Conservation (phyloP, 53 echinoderm and acorn worm species). For the Holothuria leucospilota region DNA sequence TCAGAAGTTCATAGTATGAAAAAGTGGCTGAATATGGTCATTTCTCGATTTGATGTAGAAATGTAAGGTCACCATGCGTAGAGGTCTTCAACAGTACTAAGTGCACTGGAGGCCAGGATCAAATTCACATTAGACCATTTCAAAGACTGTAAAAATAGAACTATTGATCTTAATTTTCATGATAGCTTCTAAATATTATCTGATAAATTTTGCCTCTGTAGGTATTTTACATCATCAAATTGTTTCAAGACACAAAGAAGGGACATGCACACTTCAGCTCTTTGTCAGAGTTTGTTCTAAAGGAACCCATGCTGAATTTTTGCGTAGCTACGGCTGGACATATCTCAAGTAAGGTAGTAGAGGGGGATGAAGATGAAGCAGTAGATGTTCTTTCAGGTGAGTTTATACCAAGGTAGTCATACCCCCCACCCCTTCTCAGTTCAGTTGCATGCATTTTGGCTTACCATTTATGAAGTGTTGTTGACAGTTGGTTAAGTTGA, state of each 20-base stretch:
- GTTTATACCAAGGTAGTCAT: background rate
- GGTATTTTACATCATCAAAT: constrained; percentile 90
- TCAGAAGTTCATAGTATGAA: background rate
- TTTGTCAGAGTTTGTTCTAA: constrained; percentile 88
- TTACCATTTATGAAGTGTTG: no score
- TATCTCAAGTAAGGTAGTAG: constrained; percentile 64
- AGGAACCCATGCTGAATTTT: constrained; percentile 90
- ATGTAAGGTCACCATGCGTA: no score
- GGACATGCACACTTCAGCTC: constrained; percentile 91
- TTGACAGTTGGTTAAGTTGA: no score
- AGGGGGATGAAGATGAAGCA: constrained; percentile 81
- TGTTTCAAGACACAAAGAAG: constrained; percentile 74
- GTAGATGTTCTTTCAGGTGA: constrained; percentile 83
- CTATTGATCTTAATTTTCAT: no score
- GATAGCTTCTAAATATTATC: no score
- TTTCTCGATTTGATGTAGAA: no score
- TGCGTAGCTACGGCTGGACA: constrained; percentile 87
- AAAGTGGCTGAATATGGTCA: background rate
- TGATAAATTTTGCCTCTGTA: no score
- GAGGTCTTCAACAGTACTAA: no score
- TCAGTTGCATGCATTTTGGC: background rate
- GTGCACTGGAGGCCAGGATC: no score
- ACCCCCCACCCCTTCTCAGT: no score
- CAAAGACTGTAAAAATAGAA: no score
- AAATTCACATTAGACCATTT: no score